Base-by-base conservation (phyloP, 2,113 vertebrate genomes). In the Cryptomyrus ogoouensis region DNA sequence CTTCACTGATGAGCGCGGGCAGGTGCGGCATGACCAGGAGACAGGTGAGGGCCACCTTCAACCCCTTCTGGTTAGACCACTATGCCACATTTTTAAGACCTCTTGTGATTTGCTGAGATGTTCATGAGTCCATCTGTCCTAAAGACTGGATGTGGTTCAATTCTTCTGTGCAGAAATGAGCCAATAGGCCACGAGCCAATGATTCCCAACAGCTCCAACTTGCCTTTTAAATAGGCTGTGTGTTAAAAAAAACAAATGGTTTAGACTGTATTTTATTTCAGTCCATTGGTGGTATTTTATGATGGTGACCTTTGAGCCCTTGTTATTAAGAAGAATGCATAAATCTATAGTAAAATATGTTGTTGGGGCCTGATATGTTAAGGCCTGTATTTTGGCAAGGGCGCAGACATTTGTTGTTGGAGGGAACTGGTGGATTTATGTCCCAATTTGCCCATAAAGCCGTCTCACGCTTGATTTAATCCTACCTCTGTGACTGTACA, bases 1-100 rank as follows among this genome's bases (percentile, higher is more conserved):
- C 0, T 98, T 99, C 35, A 92, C 95, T 50, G 97, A 97, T 0
- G 98, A 99, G 92, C 96, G 97, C 92, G 96, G 94, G 84, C 98
- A 98, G 93, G 97, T 99, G 92, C 97, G 95, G 91, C 96, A 97
- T 0, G 98, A 99, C 94, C 95, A 94, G 1, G 97, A 99, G 91
- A 98, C 97, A 93, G 98, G 97, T 98, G 86, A 91, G 94, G 83
- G 12, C 5, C 44, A 53, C 21, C 0, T 39, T 24, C 83, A 10
- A 53, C 47, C 49, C 49, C 27, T 15, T 27, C 46, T 86, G 42
- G 46, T 50, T 49, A 47, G 44, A 86, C 8, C 31, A 39, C 24
- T 84, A 12, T 42, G 17, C 35, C 15, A 80, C 4, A 19, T 42
- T 80, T 42, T 7, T 42, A 15, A 42, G 35, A 42, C 15, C 74